phyloP scores from a whole-genome alignment of 2,113 vertebrate species.

The Colinus virginianus region DNA sequence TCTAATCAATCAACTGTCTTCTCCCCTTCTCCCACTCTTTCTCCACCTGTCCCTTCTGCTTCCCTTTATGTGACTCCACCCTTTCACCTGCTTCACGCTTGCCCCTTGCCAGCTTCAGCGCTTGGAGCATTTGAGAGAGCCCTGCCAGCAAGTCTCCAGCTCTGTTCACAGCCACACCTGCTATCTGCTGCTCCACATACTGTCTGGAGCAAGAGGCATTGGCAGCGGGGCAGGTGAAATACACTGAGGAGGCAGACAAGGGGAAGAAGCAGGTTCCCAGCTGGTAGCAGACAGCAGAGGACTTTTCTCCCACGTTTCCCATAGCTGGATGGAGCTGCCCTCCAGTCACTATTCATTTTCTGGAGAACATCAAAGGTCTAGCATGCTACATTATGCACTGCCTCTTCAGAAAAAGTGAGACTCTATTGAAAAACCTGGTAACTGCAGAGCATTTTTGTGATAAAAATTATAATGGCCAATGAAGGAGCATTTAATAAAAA shows the following conservation, averaged over 20 bases:
- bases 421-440: slow-evolving; percentile 26
- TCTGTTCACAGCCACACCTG: neutral
- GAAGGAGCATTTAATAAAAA: slow-evolving; percentile 10
- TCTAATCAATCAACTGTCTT: slow-evolving; percentile 36
- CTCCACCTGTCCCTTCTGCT: neutral
- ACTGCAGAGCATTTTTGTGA: neutral
- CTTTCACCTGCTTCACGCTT: slow-evolving; percentile 60
- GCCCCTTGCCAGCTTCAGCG: slow-evolving; percentile 37
- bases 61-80: slow-evolving; percentile 16
- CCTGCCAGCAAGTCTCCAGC: neutral
- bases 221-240: slow-evolving; percentile 28
- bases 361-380: slow-evolving; percentile 62
- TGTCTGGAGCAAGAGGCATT: neutral
- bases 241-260: neutral
- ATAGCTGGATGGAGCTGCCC: slow-evolving; percentile 50
- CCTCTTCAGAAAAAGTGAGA: slow-evolving; percentile 19
- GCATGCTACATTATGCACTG: slow-evolving; percentile 14
- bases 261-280: slow-evolving; percentile 43
- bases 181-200: neutral
- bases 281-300: neutral
- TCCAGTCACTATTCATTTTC: slow-evolving; percentile 58
- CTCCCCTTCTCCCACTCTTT: slow-evolving; percentile 47
- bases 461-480: slow-evolving; percentile 36
- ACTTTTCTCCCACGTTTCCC: slow-evolving; percentile 65
- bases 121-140: neutral